These are phyloP conservation scores for Cremastinae sp. DNA, from an alignment of 2,888 invertebrate genomes.

Conservation along the genomic window DNA sequence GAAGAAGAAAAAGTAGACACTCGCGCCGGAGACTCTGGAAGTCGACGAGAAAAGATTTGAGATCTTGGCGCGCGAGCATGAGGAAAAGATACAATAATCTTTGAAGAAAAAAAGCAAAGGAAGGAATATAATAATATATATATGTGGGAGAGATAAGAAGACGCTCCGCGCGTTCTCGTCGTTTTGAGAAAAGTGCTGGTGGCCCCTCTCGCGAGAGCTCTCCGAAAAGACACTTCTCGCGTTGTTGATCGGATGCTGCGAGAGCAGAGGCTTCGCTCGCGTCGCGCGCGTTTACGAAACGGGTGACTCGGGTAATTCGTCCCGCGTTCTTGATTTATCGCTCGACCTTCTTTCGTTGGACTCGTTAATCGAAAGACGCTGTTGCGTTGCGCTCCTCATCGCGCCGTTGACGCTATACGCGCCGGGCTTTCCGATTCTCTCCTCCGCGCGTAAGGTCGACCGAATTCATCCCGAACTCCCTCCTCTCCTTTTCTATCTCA, in stretches of 20 bases:
- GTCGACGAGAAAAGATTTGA: too few species aligned
- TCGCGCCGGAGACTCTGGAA: too few species aligned
- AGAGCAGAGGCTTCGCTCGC: slow-evolving; percentile 41
- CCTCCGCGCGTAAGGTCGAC: slow-evolving; percentile 35
- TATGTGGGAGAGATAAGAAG: slow-evolving; percentile 35
- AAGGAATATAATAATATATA: too few species aligned
- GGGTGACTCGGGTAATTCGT: slow-evolving; percentile 63
- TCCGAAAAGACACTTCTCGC: slow-evolving; percentile 42
- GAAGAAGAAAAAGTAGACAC: too few species aligned
- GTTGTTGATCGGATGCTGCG: slow-evolving; percentile 13
- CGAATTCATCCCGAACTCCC: slow-evolving; percentile 53
- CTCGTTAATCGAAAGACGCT: slow-evolving; percentile 63
- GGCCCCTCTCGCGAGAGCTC: slow-evolving; percentile 43
- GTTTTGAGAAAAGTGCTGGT: slow-evolving; percentile 52
- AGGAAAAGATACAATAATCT: too few species aligned
- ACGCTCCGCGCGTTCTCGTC: slow-evolving; percentile 6
- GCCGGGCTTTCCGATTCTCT: slow-evolving; percentile 49
- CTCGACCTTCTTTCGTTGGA: slow-evolving; percentile 63
- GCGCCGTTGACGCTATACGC: slow-evolving; percentile 44
- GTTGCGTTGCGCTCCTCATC: slow-evolving; percentile 48
- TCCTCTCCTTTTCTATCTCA: slow-evolving; percentile 17
- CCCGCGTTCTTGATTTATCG: slow-evolving; percentile 62
- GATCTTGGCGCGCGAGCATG: too few species aligned
- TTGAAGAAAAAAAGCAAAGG: slow-evolving; percentile 1
- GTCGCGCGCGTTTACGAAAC: slow-evolving; percentile 61